Percentiles rank a stretch among this genome's conserved stretches.
Evolutionary conservation across 2,888 invertebrate genomes (phyloP).

Genomic region (Nesidiocoris tenuis): DNA sequence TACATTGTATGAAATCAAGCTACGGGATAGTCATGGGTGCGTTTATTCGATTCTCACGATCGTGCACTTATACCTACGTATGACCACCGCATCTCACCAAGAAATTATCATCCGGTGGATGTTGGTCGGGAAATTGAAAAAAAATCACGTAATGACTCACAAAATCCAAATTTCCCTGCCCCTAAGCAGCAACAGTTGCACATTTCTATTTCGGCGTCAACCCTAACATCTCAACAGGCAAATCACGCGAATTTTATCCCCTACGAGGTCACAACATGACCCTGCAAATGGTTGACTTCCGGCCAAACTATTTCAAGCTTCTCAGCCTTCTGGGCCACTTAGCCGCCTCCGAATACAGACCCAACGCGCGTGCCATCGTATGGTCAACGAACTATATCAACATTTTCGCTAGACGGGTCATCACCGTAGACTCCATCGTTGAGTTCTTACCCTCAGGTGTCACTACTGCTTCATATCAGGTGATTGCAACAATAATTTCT

Average conservation of each 20-base stretch:
- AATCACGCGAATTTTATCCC: neutral
- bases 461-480: neutral
- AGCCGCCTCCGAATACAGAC: too few species aligned
- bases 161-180: too few species aligned
- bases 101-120: too few species aligned
- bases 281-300: neutral
- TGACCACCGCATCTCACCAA: too few species aligned
- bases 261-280: conserved; percentile 21
- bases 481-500: too few species aligned
- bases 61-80: too few species aligned
- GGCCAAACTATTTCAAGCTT: neutral
- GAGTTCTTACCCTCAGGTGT: conserved; percentile 26
- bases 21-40: neutral
- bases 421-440: conserved; percentile 1
- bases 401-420: neutral
- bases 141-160: too few species aligned
- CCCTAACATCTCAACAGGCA: conserved; percentile 1
- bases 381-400: conserved; percentile 11
- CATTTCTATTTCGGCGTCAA: too few species aligned
- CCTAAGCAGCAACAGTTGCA: too few species aligned
- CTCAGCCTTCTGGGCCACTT: conserved; percentile 6
- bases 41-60: too few species aligned
- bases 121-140: too few species aligned
- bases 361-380: neutral
- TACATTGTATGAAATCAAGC: neutral